Base-by-base conservation (phyloP, 2,888 invertebrate genomes). In the Apamea sordens region DNA sequence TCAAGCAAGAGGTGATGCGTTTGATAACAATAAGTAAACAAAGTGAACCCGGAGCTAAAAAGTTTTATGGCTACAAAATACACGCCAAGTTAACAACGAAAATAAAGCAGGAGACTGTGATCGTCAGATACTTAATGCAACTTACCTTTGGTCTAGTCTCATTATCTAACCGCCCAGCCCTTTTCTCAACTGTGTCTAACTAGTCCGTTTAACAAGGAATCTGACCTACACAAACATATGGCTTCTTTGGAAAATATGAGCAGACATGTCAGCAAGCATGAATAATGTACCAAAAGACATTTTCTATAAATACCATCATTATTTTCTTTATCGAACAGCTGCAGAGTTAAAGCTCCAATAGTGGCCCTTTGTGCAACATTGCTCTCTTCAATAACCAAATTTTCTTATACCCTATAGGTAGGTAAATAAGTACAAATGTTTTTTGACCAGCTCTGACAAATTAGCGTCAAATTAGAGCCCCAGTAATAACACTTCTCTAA, bases 381-480 rank as follows among this genome's bases (percentile, higher is more conserved):
- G 15, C 0, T 61, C 18, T 47, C 15, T 36, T 7, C 7, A 6
- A 59, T 15, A 32, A 32, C 56, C 41, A 69, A 44, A 44, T 73
- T 61, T 28, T 28, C 32, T 73, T 44, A 64, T 11, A 44, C 28
- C 11, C 21, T 79, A 11, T 59, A 76, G 47, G 53, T n/a, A 70
- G 41, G 24, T 13, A n/a, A 2, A 32, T 44, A 24, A 32, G 18
- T 70, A 21, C 8, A 61, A 65, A 61, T 1, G 5, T 13, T 65
- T 68, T 65, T 67, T 44, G 21, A 21, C 68, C 77, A 86, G n/a
- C 13, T 53, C 59, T 82, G 75, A 78, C 28, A 81, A 86, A 88
- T 87, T 86, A 79, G 73, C 72, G 77, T 74, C 86, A 80, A 87
- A 88, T 87, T 81, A 87, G 28, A 63, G 56, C 10, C 18, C 71